phyloP scores from a whole-genome alignment of 2,888 invertebrate genomes.

The Acrobasis suavella region DNA sequence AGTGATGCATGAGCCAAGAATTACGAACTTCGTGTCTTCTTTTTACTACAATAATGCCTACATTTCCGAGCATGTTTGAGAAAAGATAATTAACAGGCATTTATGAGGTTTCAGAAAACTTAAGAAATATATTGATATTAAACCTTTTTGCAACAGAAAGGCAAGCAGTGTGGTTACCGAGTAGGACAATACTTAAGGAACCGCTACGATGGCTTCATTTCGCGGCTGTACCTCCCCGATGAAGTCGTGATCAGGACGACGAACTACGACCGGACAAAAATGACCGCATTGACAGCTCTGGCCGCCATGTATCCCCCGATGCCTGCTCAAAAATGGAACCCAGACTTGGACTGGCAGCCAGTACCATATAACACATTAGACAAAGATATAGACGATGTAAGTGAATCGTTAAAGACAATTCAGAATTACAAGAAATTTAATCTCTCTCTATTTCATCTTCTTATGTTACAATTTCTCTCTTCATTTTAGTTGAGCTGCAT shows the following conservation, averaged over 20 bases:
- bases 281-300: slow-evolving; percentile 86
- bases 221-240: slow-evolving; percentile 67
- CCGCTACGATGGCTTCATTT: slow-evolving; percentile 71
- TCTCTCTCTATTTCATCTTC: too few relatives aligned
- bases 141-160: slow-evolving; percentile 58
- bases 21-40: too few relatives aligned
- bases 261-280: slow-evolving; percentile 88
- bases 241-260: slow-evolving; percentile 83
- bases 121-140: too few relatives aligned
- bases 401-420: slow-evolving; percentile 33
- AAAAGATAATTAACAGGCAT: too few relatives aligned
- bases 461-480: too few relatives aligned
- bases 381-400: slow-evolving; percentile 61
- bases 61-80: too few relatives aligned
- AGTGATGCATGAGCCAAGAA: too few relatives aligned
- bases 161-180: slow-evolving; percentile 73
- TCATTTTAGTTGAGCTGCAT: too few relatives aligned
- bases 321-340: slow-evolving; percentile 80
- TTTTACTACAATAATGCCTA: too few relatives aligned
- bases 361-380: slow-evolving; percentile 79
- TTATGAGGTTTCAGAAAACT: too few relatives aligned
- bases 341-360: slow-evolving; percentile 85
- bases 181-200: slow-evolving; percentile 74
- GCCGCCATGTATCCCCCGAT: slow-evolving; percentile 86
- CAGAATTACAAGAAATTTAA: neutral